phyloP scores from a whole-genome alignment of 2,113 vertebrate species.

The Pygoscelis adeliae region DNA sequence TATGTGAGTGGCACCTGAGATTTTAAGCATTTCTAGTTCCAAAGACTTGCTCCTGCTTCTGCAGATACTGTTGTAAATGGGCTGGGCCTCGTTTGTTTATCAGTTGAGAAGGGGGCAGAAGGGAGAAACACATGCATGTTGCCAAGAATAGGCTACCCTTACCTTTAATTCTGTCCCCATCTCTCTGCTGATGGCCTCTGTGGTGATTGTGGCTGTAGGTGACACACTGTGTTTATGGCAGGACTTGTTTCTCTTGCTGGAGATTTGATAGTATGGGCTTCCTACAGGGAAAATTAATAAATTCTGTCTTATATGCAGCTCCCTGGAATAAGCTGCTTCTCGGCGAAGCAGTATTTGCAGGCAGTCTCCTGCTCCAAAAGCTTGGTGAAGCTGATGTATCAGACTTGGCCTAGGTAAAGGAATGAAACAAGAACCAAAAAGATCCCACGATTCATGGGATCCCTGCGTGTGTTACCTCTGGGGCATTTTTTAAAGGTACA shows the following conservation, averaged over 20 bases:
- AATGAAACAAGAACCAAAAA: slow-evolving; percentile 45
- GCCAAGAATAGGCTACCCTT: not conserved
- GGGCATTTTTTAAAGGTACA: not conserved
- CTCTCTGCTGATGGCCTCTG: not conserved
- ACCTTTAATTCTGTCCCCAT: not conserved
- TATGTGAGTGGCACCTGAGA: slow-evolving; percentile 17
- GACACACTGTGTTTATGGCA: not conserved
- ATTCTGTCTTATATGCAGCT: not conserved
- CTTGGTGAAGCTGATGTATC: not conserved
- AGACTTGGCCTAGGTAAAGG: not conserved
- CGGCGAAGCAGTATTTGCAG: not conserved
- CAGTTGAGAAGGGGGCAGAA: not conserved
- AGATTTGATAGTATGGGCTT: not conserved
- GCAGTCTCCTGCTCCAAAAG: not conserved
- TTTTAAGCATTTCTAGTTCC: slow-evolving; percentile 64
- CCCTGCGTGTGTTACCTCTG: not conserved
- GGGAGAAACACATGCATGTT: not conserved
- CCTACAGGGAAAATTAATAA: not conserved
- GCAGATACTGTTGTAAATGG: slow-evolving; percentile 16
- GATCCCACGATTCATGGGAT: not conserved
- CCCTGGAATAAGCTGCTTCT: slow-evolving; percentile 7
- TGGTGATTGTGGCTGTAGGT: not conserved
- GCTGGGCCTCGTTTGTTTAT: slow-evolving; percentile 25
- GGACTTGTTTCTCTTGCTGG: not conserved
- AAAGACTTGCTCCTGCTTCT: slow-evolving; percentile 59